Conservation (phyloP, 1,140 invertebrate species). For the Anthonomus grandis region DNA sequence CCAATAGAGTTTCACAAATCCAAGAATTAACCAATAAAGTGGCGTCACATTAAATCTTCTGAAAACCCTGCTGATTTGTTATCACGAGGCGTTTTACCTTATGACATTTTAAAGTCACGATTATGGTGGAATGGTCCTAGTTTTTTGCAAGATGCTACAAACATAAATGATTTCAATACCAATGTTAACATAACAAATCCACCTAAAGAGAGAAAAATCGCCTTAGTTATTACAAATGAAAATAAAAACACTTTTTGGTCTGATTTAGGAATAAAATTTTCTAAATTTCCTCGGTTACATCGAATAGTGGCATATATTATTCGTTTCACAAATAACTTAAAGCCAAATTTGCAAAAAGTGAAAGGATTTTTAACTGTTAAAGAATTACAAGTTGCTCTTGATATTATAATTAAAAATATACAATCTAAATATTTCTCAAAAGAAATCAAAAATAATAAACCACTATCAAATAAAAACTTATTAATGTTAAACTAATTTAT, state of each 20-base stretch:
- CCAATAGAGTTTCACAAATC: conserved; percentile 20
- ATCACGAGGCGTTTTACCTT: too few relatives aligned
- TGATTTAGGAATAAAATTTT: not conserved
- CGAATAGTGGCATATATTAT: not conserved
- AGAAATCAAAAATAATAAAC: not conserved
- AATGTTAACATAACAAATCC: too few relatives aligned
- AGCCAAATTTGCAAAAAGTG: not conserved
- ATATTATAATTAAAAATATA: not conserved
- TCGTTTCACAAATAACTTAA: not conserved
- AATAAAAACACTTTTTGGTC: too few relatives aligned
- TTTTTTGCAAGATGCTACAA: too few relatives aligned
- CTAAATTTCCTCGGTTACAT: not conserved
- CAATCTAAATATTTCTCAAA: not conserved
- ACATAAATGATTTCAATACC: too few relatives aligned
- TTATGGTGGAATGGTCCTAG: too few relatives aligned
- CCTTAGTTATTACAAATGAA: too few relatives aligned
- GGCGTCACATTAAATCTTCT: conserved; percentile 38
- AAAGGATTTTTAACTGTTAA: not conserved
- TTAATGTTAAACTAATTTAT: not conserved
- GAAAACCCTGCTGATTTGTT: conserved; percentile 51
- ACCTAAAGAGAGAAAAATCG: too few relatives aligned
- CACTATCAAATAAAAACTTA: not conserved
- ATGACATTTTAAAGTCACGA: not conserved
- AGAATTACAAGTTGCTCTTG: not conserved
- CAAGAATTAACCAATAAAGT: too few relatives aligned